Evolutionary conservation across 2,888 invertebrate genomes (phyloP), one percentile per base, ranked within the genome.

Genomic region (Cheilosia pagana): DNA sequence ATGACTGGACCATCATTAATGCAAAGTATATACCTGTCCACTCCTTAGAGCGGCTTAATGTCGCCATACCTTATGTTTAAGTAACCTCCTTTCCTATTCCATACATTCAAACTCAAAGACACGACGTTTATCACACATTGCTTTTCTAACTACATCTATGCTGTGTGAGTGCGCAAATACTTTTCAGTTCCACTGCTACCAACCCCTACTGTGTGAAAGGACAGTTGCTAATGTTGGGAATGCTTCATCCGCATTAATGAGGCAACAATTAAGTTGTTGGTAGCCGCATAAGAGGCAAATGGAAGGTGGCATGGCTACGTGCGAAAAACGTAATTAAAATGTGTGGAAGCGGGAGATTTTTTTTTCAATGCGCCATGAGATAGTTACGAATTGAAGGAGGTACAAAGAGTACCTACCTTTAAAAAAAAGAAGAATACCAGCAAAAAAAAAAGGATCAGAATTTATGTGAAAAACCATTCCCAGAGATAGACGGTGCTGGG

Each of bases 181-280:
- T 23, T 16, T 23, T 41, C 25, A 28, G 62, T 53, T 23, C n/a
- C 23, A 50, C 41, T 52, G n/a, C 68, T 63, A 50, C n/a, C n/a
- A n/a, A n/a, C 28, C 35, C 31, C 41, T n/a, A 62, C 63, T 52
- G 39, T 77, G 67, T 82, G 67, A 77, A 71, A 82, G 82, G 72
- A 82, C 82, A 82, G 65, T 83, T 78, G 78, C 67, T 68, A 78
- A 74, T 83, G 82, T 74, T 83, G 62, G 52, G 62, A 83, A 78
- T 74, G 78, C 78, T 83, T 68, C 68, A 78, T 78, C 72, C 72
- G 78, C 82, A 83, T 83, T 78, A 83, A 83, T 83, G 82, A 83
- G 82, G 78, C 82, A 83, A 83, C 82, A 83, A 83, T 83, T 83
- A 83, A 83, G 82, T 83, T 78, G 78, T 74, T 78, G 72, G 78